phyloP scores from a whole-genome alignment of 1,140 invertebrate species.

The Drosophila sulfurigaster region DNA sequence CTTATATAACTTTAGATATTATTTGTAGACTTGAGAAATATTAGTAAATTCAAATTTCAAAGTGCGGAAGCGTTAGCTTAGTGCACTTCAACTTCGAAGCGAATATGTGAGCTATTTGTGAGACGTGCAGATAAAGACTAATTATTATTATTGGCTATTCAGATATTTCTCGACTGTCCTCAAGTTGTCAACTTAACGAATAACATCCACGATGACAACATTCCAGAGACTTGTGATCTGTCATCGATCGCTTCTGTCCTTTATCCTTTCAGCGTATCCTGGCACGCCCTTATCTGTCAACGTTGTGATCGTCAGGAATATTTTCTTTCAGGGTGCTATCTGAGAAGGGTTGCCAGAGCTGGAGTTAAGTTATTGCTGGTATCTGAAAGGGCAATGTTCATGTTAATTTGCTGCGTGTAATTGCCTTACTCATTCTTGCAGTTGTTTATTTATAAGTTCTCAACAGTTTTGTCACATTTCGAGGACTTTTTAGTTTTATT shows the following conservation, averaged over 20 bases:
- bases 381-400: constrained; percentile 32
- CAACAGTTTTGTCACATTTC: constrained; percentile 63
- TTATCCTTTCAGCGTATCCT: constrained; percentile 5
- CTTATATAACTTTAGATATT: too few relatives aligned
- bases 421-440: constrained; percentile 50
- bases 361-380: constrained; percentile 56
- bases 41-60: too few relatives aligned
- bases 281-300: constrained; percentile 26
- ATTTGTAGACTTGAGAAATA: too few relatives aligned
- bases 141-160: constrained; percentile 16
- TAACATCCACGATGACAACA: constrained; percentile 13
- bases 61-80: background rate
- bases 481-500: constrained; percentile 18
- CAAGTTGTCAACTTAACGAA: constrained; percentile 12
- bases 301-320: constrained; percentile 5
- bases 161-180: constrained; percentile 16
- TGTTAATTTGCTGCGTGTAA: constrained; percentile 60
- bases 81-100: background rate
- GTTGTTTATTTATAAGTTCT: constrained; percentile 68
- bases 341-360: constrained; percentile 7
- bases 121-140: constrained; percentile 18
- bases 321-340: constrained; percentile 7
- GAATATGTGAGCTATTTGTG: constrained; percentile 8
- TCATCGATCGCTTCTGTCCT: constrained; percentile 15
- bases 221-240: constrained; percentile 26